A percentile compares a stretch with the other conserved stretches of the same genome.
phyloP scores from a whole-genome alignment of 2,888 invertebrate genomes.

The Hydriomena furcata region DNA sequence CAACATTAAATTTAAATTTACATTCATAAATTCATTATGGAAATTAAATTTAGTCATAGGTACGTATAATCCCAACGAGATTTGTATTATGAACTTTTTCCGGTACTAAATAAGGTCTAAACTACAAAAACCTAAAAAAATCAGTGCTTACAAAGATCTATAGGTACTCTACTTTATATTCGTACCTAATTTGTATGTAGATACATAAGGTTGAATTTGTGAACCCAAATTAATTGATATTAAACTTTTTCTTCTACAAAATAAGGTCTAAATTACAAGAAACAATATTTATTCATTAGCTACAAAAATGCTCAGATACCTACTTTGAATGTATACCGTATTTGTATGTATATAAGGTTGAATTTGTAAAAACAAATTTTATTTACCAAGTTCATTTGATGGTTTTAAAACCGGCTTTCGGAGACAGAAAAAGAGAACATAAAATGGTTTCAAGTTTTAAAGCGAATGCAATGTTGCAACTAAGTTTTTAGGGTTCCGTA shows the following conservation, averaged over 20 bases:
- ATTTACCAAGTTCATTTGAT: conserved; percentile 1
- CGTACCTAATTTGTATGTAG: no score
- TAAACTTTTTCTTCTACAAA: neutral
- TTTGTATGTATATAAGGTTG: neutral
- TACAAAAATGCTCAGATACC: neutral
- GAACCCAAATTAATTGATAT: neutral
- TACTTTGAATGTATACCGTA: neutral
- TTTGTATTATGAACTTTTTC: no score
- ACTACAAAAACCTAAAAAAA: no score
- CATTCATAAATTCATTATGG: no score
- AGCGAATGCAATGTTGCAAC: conserved; percentile 1
- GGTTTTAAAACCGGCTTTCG: conserved; percentile 32
- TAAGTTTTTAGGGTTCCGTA: no score
- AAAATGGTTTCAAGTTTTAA: conserved; percentile 28
- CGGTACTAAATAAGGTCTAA: no score
- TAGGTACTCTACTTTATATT: no score
- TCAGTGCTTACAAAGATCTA: no score
- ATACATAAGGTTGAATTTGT: no score
- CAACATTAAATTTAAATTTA: no score
- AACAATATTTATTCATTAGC: neutral
- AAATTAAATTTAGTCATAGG: no score
- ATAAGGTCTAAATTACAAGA: conserved; percentile 4
- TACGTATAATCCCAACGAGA: no score
- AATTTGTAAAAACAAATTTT: neutral
- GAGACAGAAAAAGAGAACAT: conserved; percentile 37